phyloP scores from a whole-genome alignment of 2,797 vertebrate species.

The Argentina silus region DNA sequence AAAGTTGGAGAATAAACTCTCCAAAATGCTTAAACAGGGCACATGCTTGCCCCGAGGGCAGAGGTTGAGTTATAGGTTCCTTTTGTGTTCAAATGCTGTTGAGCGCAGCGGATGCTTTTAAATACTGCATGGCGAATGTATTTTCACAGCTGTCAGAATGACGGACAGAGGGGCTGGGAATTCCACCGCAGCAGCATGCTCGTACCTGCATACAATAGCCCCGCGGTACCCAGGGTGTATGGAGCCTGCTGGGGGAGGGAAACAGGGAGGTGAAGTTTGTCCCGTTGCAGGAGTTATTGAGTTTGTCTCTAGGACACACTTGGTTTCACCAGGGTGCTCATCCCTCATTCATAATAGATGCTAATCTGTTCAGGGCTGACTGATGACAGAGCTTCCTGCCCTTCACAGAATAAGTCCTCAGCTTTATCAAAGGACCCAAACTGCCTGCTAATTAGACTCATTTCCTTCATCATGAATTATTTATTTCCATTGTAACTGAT shows the following conservation, averaged over 20 bases:
- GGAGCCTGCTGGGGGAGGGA: slow-evolving; percentile 17
- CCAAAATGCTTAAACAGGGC: slow-evolving; percentile 41
- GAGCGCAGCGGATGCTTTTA: slow-evolving; percentile 59
- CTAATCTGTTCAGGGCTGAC: slow-evolving; percentile 98
- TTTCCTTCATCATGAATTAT: slow-evolving; percentile 98
- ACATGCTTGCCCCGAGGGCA: slow-evolving; percentile 28
- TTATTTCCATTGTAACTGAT: slow-evolving; percentile 97
- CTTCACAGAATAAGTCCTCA: slow-evolving; percentile 94
- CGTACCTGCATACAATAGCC: slow-evolving; percentile 88
- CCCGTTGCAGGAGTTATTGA: slow-evolving; percentile 92
- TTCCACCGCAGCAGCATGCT: slow-evolving; percentile 76
- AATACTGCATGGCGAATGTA: slow-evolving; percentile 86
- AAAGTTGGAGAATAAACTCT: slow-evolving; percentile 12
- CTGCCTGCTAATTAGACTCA: slow-evolving; percentile 99
- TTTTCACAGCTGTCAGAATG: slow-evolving; percentile 92
- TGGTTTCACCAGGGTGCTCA: slow-evolving; percentile 92
- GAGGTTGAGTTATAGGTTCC: slow-evolving; percentile 20
- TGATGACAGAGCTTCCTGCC: slow-evolving; percentile 97
- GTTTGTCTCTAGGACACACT: slow-evolving; percentile 97
- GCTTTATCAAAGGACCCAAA: slow-evolving; percentile 97
- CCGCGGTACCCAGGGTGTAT: slow-evolving; percentile 70
- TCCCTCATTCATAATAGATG: slow-evolving; percentile 97
- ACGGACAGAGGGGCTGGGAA: slow-evolving; percentile 83
- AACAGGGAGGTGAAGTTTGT: slow-evolving; percentile 76
- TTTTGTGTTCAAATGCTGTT: slow-evolving; percentile 59